Evolutionary conservation across 2,797 vertebrate genomes (phyloP).

Genomic region (Agapornis canus): DNA sequence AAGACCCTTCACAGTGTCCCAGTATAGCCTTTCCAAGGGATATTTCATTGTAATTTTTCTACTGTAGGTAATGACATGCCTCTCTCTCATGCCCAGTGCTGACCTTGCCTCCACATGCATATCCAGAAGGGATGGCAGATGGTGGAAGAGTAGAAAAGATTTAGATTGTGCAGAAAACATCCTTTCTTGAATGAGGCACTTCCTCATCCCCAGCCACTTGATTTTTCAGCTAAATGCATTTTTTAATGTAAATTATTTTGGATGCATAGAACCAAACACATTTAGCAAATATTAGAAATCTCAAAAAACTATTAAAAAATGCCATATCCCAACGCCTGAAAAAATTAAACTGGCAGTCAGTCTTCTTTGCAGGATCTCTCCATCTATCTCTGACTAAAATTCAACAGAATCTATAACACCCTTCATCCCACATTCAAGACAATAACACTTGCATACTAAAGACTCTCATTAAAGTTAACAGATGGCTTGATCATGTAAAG

Average conservation of each 20-base stretch:
- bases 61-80: fast-evolving
- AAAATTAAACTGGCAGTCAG: neutral
- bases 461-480: neutral
- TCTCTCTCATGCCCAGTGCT: fast-evolving
- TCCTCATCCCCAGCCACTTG: neutral
- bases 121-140: neutral
- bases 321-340: neutral
- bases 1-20: neutral
- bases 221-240: neutral
- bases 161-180: neutral
- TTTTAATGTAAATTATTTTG: neutral
- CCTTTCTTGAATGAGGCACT: neutral
- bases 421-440: neutral
- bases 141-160: neutral
- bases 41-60: neutral
- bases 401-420: neutral
- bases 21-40: neutral
- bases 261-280: neutral
- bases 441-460: neutral
- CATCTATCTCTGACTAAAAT: neutral
- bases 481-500: neutral
- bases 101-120: neutral
- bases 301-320: neutral
- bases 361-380: neutral
- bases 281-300: neutral